Percentiles rank a stretch among this genome's conserved stretches.
Conservation (phyloP, 2,888 invertebrate species). For the Apodemia zela region DNA sequence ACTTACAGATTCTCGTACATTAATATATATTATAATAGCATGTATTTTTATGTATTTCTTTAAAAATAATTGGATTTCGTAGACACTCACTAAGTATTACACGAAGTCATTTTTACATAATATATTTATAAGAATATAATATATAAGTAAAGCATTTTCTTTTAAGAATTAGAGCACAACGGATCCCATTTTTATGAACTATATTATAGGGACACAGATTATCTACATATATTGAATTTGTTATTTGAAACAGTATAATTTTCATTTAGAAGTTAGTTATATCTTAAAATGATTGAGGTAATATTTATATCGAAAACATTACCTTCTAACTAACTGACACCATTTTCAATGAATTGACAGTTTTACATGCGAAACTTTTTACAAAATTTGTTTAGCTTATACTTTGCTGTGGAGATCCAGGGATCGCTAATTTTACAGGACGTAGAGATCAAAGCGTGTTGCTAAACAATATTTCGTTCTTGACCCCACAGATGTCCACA, state of each 20-base stretch:
- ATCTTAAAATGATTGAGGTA: conserved; percentile 58
- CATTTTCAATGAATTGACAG: conserved; percentile 75
- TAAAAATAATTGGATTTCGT: conserved; percentile 62
- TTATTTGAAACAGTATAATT: conserved; percentile 56
- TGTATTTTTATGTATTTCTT: conserved; percentile 58
- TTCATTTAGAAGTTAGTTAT: conserved; percentile 49
- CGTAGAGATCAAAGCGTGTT: conserved; percentile 10
- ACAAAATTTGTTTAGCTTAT: conserved; percentile 47
- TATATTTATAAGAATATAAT: conserved; percentile 80
- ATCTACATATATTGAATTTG: conserved; percentile 62
- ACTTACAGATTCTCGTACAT: conserved; percentile 47
- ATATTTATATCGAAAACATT: conserved; percentile 47
- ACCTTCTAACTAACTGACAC: conserved; percentile 66
- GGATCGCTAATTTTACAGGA: conserved; percentile 17
- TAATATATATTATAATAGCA: conserved; percentile 54
- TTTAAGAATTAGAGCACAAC: conserved; percentile 71
- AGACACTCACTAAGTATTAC: conserved; percentile 75
- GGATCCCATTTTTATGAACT: conserved; percentile 56
- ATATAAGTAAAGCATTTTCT: conserved; percentile 78
- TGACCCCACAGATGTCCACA: conserved; percentile 45
- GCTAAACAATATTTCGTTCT: conserved; percentile 19
- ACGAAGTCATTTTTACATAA: conserved; percentile 72
- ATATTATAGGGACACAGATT: conserved; percentile 62
- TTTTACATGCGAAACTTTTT: conserved; percentile 48
- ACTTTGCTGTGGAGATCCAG: conserved; percentile 53